Evolutionary conservation across 2,797 vertebrate species (phyloP), one percentile per base, ranked within the genome.

Genomic region (Gambusia yucatana): DNA sequence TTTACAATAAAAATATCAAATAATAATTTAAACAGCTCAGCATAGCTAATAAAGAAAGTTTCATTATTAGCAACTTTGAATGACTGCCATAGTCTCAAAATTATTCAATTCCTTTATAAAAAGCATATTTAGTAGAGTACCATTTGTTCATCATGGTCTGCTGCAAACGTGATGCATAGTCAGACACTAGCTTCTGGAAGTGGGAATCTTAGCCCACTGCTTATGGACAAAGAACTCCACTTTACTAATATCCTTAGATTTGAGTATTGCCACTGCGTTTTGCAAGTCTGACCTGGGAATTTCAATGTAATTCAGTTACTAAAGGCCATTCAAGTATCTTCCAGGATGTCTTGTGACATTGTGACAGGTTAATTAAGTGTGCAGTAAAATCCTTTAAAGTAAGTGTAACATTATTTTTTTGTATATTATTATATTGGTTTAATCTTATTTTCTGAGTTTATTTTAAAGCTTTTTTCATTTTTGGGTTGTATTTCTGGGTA

Each of bases 401-500:
- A 2, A 67, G 33, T 67, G 9, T 67, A 67, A 25, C 20, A 11
- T 43, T 6, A 2, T 22, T 65, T 43, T 9, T 50, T 52, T 8
- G 17, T n/a, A 50, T 20, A 44, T 43, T 25, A n/a, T 28, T 28
- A 4, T 11, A 57, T 3, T 41, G 7, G 28, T 30, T 44, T 75
- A 25, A 7, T n/a, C 41, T 59, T 4, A 8, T 4, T 16, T 75
- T 28, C 16, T 41, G 41, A 28, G 28, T 16, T 59, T 30, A 8
- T 59, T 17, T n/a, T 4, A 43, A 30, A 59, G 11, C 25, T 59
- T 59, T 59, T 59, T 59, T 52, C 3, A 55, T 28, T 52, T 44
- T 61, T 20, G 14, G 55, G 55, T 44, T 75, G 41, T 97, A 96
- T 97, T 97, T 97, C 94, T 96, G 96, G 96, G 95, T 94, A 96